Base-by-base conservation (phyloP, 2,797 vertebrate species). In the Cirrhinus mrigala region DNA sequence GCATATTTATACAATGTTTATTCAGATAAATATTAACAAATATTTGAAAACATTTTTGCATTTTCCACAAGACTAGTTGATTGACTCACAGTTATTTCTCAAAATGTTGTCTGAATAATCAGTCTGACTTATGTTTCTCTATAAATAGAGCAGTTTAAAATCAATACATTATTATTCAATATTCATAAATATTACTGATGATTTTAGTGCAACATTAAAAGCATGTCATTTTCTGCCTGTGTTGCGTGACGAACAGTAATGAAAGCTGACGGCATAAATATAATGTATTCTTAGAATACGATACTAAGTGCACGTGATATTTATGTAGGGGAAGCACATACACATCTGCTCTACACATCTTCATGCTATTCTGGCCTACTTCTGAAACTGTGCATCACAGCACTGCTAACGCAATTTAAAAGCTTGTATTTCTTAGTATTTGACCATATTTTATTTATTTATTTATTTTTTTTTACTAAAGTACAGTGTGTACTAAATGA, bases 401-500 rank as follows among this genome's bases (percentile, higher is more conserved):
- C 7, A 24, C 20, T 68, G 40, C 44, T 22, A 15, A 66, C 33
- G 15, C 7, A 40, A 15, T 44, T 27, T 18, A 16, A 48, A 16
- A 11, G 3, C 20, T 56, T 33, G 73, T 12, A n/a, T 18, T 54
- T 52, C 33, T 11, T 20, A 46, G 20, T 29, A 22, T 10, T 27
- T 44, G 4, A 44, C 4, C 22, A 3, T 33, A 20, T 50, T 33
- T 2, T n/a, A n/a, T n/a, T n/a, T n/a, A n/a, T n/a, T n/a, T n/a
- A n/a, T n/a, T n/a, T n/a, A n/a, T n/a, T 1, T 3, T 11, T 22
- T 1, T 7, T 1, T 11, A 20, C 46, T 56, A 2, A n/a, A 2
- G 37, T 60, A 46, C 9, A 16, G 11, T 16, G 12, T 29, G n/a
- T 27, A 14, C n/a, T 27, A 11, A 48, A 79, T 27, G 4, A 62